phyloP scores from a whole-genome alignment of 2,113 vertebrate genomes.

The Myotis yumanensis region DNA sequence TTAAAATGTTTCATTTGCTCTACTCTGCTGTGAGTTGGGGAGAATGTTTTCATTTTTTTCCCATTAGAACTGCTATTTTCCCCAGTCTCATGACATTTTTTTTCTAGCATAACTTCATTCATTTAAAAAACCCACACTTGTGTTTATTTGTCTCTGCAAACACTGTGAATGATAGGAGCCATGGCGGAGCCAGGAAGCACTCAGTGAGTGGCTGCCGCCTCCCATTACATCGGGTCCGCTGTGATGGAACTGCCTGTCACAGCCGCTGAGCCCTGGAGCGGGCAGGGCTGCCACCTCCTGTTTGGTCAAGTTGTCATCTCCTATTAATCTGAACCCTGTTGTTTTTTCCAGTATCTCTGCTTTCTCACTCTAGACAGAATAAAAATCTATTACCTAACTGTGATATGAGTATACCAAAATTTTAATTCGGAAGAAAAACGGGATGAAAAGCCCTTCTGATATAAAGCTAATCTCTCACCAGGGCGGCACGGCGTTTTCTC shows the following conservation, averaged over 20 bases:
- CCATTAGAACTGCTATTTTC: neutral
- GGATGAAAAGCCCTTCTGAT: constrained; percentile 58
- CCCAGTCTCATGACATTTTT: neutral
- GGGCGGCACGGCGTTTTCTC: constrained; percentile 12
- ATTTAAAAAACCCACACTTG: constrained; percentile 48
- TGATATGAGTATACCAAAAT: constrained; percentile 72
- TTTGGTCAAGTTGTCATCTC: constrained; percentile 86
- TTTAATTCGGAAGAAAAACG: constrained; percentile 75
- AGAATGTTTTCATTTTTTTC: neutral
- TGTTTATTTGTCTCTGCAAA: constrained; percentile 79
- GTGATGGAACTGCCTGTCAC: constrained; percentile 87
- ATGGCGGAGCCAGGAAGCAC: constrained; percentile 67
- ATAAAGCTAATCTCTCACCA: constrained; percentile 58
- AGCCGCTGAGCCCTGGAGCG: constrained; percentile 80
- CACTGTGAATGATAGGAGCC: constrained; percentile 63
- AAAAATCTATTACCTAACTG: constrained; percentile 80
- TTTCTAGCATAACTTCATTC: neutral
- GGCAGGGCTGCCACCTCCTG: constrained; percentile 83
- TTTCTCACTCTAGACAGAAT: constrained; percentile 75
- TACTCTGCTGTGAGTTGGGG: neutral
- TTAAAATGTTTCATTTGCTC: neutral
- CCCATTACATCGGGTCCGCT: constrained; percentile 81
- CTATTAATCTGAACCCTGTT: constrained; percentile 82
- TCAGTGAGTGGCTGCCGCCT: constrained; percentile 77
- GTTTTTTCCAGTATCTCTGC: constrained; percentile 73